Evolutionary conservation across 30 jellyfish, hydroid and myxozoan genomes (phyloP).

Genomic region (Turritopsis rubra): DNA sequence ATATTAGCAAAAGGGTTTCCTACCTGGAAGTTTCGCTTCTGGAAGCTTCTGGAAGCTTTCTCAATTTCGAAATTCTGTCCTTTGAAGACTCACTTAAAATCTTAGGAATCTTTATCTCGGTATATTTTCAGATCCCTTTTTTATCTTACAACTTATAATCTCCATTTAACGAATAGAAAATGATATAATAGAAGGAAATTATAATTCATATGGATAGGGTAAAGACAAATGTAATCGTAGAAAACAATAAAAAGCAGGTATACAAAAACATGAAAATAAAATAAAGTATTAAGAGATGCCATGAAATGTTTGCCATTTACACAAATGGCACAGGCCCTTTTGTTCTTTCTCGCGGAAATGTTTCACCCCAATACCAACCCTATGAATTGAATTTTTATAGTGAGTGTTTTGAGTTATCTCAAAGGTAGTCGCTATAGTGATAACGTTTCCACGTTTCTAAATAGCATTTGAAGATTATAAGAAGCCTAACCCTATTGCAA

Average conservation of each 20-base stretch:
- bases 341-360: slow-evolving; percentile 58
- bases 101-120: neutral
- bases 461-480: no score
- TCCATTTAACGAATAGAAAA: neutral
- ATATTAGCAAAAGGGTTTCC: no score
- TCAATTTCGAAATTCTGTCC: neutral
- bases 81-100: neutral
- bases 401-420: neutral
- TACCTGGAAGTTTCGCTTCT: slow-evolving; percentile 3
- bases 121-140: neutral
- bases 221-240: neutral
- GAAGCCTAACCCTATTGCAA: no score
- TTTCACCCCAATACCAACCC: slow-evolving; percentile 91
- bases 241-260: neutral
- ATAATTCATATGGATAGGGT: neutral
- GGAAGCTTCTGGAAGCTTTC: slow-evolving; percentile 1
- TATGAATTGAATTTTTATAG: neutral
- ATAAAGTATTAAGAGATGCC: no score
- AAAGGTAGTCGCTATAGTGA: neutral
- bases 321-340: no score
- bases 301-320: no score
- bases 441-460: no score
- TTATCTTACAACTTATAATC: neutral
- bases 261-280: neutral
- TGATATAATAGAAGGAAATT: no score